Base-by-base conservation (phyloP, 2,797 vertebrate species). In the Enteromius argenteus region DNA sequence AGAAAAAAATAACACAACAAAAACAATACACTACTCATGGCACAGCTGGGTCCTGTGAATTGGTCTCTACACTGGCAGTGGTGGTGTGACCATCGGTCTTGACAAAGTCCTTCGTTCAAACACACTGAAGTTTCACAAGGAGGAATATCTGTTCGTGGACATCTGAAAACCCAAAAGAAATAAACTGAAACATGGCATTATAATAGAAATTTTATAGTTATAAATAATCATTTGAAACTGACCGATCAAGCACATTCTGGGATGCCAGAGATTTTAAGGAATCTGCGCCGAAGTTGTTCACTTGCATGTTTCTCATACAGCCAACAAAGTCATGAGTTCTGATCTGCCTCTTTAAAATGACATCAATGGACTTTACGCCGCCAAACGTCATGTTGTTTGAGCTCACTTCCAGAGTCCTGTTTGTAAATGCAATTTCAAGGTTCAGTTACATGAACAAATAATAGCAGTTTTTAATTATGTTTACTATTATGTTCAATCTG, bases 301-400 rank as follows among this genome's bases (percentile, higher is more conserved):
- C 84, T 62, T 91, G 68, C 84, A 95, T 71, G 79, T 94, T 94
- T 82, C 90, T 90, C 80, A 96, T 85, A 84, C 95, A 96, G 74
- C 95, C 95, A 78, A 95, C 91, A 90, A 96, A 96, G 88, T 95
- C 91, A 74, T 96, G 94, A 11, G 90, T 92, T 91, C 90, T 90
- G 87, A 94, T 92, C 78, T 93, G 92, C 80, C 90, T 91, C 80
- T 88, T 81, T 39, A 90, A 88, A 81, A 95, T 89, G 5, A 88
- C 88, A 80, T 94, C 92, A 79, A 92, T 85, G 30, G 89, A 92
- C 88, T 91, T 95, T 46, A 94, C 58, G 39, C 94, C 94, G 84
- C 95, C 95, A 73, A 95, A 83, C 6, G 92, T 94, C 90, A 95
- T 87, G 85, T 94, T 94, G 82, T 73, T 92, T 85, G 84, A 87